Conservation (phyloP, 2,113 vertebrate species). For the Ellobius talpinus region DNA sequence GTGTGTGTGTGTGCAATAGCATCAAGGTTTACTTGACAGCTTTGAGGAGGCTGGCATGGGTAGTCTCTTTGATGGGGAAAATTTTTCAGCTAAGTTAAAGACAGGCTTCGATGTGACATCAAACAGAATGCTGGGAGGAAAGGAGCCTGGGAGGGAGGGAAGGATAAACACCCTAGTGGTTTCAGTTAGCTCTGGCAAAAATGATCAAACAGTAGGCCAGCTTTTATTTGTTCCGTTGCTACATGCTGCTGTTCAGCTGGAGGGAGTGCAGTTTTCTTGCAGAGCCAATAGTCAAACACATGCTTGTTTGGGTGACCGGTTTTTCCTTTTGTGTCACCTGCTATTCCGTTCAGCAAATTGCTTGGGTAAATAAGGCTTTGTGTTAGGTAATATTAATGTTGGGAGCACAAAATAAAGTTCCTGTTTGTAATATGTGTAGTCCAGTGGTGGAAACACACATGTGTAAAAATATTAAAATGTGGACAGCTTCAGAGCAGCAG, state of each 20-base stretch:
- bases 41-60: neutral
- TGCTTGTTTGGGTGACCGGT: neutral
- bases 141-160: neutral
- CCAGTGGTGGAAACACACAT: neutral
- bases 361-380: neutral
- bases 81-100: neutral
- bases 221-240: neutral
- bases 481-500: neutral
- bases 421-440: neutral
- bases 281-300: neutral
- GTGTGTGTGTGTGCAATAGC: no score
- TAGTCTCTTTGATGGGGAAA: neutral
- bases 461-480: neutral
- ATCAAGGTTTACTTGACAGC: neutral
- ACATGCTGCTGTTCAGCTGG: neutral
- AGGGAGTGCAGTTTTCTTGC: conserved; percentile 19
- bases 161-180: neutral
- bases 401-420: conserved; percentile 8
- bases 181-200: conserved; percentile 31
- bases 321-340: conserved; percentile 31
- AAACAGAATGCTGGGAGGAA: neutral
- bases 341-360: conserved; percentile 26
- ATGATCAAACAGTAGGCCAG: neutral
- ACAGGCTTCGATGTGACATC: neutral
- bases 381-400: neutral